A percentile compares a stretch with the other conserved stretches of the same genome.
Evolutionary conservation across 2,797 vertebrate species (phyloP).

Genomic region (Poecilia velifera): DNA sequence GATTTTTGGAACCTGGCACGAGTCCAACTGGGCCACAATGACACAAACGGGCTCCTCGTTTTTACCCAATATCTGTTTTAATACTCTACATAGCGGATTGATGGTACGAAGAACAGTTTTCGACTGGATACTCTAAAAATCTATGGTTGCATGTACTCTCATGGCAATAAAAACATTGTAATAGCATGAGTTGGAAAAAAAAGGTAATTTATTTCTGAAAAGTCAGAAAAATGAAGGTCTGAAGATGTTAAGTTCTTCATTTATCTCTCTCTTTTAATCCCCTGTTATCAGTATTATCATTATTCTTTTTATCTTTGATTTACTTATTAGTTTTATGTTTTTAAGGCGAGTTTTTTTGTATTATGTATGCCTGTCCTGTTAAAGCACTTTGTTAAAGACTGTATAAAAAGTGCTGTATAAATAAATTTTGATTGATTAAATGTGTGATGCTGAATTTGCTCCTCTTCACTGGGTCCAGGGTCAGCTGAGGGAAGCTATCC

Average conservation of each 20-base stretch:
- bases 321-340: neutral
- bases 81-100: slow-evolving; percentile 39
- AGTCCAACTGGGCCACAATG: slow-evolving; percentile 20
- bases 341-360: neutral
- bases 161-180: neutral
- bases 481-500: slow-evolving; percentile 85
- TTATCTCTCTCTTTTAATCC: neutral
- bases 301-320: neutral
- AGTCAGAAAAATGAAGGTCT: neutral
- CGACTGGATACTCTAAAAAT: slow-evolving; percentile 13
- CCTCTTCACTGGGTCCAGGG: slow-evolving; percentile 73
- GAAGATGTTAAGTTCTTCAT: neutral
- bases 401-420: neutral
- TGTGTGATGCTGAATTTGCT: neutral
- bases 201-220: neutral
- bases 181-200: neutral
- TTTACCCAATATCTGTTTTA: slow-evolving; percentile 48
- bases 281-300: neutral
- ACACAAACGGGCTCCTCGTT: neutral
- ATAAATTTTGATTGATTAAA: neutral
- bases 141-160: neutral
- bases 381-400: neutral
- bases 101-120: slow-evolving; percentile 26
- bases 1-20: slow-evolving; percentile 44
- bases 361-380: neutral